Percentiles rank a stretch among this genome's conserved stretches.
Evolutionary conservation across 2,113 vertebrate genomes (phyloP).

Genomic region (Lamprotornis superbus): DNA sequence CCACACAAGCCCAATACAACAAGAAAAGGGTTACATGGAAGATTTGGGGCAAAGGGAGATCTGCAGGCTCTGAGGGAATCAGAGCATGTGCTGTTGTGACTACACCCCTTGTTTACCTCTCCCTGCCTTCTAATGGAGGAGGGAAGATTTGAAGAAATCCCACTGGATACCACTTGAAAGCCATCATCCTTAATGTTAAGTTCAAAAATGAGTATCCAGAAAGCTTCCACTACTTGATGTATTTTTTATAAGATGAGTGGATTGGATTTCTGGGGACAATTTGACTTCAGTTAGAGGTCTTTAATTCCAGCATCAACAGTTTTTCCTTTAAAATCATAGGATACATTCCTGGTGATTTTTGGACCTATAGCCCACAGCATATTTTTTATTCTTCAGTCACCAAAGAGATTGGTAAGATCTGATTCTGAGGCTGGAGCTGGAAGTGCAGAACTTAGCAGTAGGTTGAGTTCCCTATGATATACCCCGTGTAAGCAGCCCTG

Average conservation of each 20-base stretch:
- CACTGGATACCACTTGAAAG: not conserved
- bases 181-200: not conserved
- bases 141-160: not conserved
- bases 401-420: not conserved
- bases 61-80: not conserved
- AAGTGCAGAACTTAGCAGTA: not conserved
- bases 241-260: not conserved
- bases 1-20: not conserved
- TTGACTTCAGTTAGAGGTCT: not conserved
- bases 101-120: accelerated
- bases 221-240: not conserved
- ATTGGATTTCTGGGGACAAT: not conserved
- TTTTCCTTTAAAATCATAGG: not conserved
- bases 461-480: not conserved
- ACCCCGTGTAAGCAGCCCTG: not conserved
- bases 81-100: not conserved
- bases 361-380: not conserved
- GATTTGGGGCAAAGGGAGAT: not conserved
- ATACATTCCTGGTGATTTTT: not conserved
- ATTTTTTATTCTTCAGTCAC: not conserved
- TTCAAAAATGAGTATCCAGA: not conserved
- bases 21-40: not conserved
- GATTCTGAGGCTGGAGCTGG: not conserved
- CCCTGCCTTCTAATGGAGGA: not conserved
- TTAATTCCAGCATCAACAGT: not conserved